These are phyloP conservation scores for Zelostemma sp. DNA, from an alignment of 1,140 invertebrate species.

Conservation along the genomic window DNA sequence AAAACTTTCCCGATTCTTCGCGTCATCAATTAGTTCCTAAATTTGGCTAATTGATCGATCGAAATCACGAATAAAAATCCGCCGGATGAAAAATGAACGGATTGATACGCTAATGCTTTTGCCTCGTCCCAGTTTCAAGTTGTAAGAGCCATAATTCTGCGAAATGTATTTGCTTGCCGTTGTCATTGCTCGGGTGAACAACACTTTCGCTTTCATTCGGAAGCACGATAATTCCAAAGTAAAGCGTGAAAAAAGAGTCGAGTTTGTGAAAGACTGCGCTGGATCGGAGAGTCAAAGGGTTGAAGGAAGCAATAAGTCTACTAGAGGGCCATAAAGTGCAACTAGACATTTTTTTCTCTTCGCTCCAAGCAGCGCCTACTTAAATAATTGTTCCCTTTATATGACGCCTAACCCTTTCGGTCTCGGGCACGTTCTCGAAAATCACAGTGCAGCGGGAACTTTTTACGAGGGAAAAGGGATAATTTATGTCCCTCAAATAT, in stretches of 20 bases:
- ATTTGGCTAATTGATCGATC: constrained; percentile 3
- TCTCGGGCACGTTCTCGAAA: neutral
- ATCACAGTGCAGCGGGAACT: neutral
- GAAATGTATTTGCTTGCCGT: too few species aligned
- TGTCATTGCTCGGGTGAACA: too few species aligned
- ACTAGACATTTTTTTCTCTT: neutral
- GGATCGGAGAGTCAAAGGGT: neutral
- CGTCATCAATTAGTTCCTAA: neutral
- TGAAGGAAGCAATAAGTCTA: constrained; percentile 5
- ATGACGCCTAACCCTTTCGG: constrained; percentile 37
- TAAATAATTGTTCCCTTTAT: constrained; percentile 37
- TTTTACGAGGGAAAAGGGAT: neutral
- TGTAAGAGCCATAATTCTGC: too few species aligned
- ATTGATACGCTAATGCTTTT: too few species aligned
- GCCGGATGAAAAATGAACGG: too few species aligned
- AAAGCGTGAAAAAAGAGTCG: neutral
- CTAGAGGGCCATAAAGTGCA: neutral
- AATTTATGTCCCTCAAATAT: constrained; percentile 1
- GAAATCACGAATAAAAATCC: neutral
- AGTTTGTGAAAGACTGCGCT: neutral
- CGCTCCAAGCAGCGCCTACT: neutral
- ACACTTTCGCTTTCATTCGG: neutral
- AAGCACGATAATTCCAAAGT: neutral
- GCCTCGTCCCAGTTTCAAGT: too few species aligned
- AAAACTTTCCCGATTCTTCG: neutral